Conservation (phyloP, 2,113 vertebrate genomes). For the Cryptoleucopteryx plumbea region DNA sequence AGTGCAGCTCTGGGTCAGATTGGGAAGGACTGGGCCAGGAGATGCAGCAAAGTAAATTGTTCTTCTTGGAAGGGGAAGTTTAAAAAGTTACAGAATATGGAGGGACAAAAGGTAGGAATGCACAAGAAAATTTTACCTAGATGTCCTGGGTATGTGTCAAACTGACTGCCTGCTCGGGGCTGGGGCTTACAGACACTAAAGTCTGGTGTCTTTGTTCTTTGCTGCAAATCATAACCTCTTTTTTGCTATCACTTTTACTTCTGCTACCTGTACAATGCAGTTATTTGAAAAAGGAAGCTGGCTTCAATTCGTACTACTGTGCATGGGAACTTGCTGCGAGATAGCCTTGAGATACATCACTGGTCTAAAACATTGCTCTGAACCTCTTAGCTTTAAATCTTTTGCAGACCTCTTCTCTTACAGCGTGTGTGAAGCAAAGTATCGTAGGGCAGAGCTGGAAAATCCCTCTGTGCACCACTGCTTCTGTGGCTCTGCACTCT, state of each 20-base stretch:
- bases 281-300: background rate
- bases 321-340: background rate
- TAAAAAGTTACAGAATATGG: background rate
- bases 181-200: background rate
- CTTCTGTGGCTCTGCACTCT: background rate
- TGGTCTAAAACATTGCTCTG: background rate
- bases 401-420: background rate
- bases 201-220: background rate
- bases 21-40: background rate
- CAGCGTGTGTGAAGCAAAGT: rapidly evolving
- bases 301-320: background rate
- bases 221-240: background rate
- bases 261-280: background rate
- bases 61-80: background rate
- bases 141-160: background rate
- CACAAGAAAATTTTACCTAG: background rate
- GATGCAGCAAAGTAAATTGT: background rate
- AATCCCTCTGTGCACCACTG: rapidly evolving
- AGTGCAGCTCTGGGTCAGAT: background rate
- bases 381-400: background rate
- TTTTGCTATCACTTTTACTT: background rate
- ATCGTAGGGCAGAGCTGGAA: background rate
- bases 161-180: background rate
- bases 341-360: background rate
- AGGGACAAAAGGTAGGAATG: background rate